Evolutionary conservation across 2,113 vertebrate genomes (phyloP).

Genomic region (Forbesichthys papilliferus): DNA sequence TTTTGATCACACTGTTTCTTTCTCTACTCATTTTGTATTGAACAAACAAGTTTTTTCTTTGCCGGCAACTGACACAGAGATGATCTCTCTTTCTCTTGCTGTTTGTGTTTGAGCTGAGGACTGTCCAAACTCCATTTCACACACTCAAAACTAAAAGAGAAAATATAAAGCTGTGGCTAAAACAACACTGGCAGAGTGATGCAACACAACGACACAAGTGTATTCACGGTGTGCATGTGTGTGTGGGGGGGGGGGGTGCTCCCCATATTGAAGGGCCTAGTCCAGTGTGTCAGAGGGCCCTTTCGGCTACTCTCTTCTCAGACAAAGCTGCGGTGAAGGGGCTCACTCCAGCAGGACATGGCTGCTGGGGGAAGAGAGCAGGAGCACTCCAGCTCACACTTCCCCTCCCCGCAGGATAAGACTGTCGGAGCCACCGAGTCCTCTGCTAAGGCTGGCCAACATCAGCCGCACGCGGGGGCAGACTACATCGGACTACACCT

Average conservation of each 20-base stretch:
- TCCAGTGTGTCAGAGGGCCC: slow-evolving; percentile 75
- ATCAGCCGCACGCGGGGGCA: slow-evolving; percentile 42
- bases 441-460: slow-evolving; percentile 58
- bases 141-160: slow-evolving; percentile 51
- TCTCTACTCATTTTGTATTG: slow-evolving; percentile 45
- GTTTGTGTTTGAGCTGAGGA: slow-evolving; percentile 80
- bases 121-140: slow-evolving; percentile 65
- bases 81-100: slow-evolving; percentile 60
- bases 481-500: slow-evolving; percentile 68
- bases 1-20: slow-evolving; percentile 48
- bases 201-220: slow-evolving; percentile 46
- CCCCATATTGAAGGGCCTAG: slow-evolving; percentile 70
- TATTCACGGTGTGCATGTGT: slow-evolving; percentile 18
- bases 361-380: slow-evolving; percentile 66
- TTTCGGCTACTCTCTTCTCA: slow-evolving; percentile 74
- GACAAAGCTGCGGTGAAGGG: slow-evolving; percentile 76
- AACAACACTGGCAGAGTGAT: slow-evolving; percentile 63
- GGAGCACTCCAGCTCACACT: slow-evolving; percentile 60
- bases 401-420: slow-evolving; percentile 65
- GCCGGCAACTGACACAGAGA: slow-evolving; percentile 54
- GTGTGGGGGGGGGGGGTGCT: not conserved
- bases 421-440: slow-evolving; percentile 66
- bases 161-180: slow-evolving; percentile 67
- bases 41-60: slow-evolving; percentile 51
- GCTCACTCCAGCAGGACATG: slow-evolving; percentile 75